Base-by-base conservation (phyloP, 1,140 invertebrate species). In the Zaprionus nigranus region DNA sequence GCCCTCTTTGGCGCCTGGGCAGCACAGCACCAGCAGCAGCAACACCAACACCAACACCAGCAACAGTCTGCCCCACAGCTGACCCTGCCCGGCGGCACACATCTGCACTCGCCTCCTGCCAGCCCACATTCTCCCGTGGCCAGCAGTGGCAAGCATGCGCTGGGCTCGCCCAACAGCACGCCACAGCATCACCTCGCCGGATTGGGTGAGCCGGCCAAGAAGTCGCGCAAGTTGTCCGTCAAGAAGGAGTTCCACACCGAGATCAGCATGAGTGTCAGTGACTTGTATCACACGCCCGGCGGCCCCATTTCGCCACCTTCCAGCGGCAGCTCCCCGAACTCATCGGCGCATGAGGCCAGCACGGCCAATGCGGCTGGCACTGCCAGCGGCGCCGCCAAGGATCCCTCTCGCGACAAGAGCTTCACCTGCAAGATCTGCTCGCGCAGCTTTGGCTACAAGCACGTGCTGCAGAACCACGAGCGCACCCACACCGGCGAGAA, bases 401-500 rank as follows among this genome's bases (percentile, higher is more conserved):
- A 93, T 81, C 94, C 81, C 79, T 93, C 94, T 1, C 93, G 96
- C 2, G 97, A 98, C 78, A 97, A 97, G 90, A 95, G 96, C 3
- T 99, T 99, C 93, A 97, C 96, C 3, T 99, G 98, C 93, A 95
- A 95, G 59, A 96, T 97, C 4, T 99, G 98, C 93, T 96, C 96
- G 46, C 95, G 97, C 62, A 96, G 96, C 2, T 99, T 98, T 85
- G 97, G 97, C 7, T 98, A 99, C 93, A 99, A 99, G 90, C 98
- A 99, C 93, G 98, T 99, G 3, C 93, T 98, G 20, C 97, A 98
- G 91, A 99, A 99, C 91, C 98, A 99, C 92, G 97, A 99, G 78
- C 95, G 98, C 59, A 99, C 98, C 0, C 98, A 99, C 92, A 99
- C 98, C 0, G 98, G 98, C 0, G 98, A 98, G 90, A 98, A 99